phyloP scores from a whole-genome alignment of 1,140 invertebrate genomes.

The Hydropsyche tenuis region DNA sequence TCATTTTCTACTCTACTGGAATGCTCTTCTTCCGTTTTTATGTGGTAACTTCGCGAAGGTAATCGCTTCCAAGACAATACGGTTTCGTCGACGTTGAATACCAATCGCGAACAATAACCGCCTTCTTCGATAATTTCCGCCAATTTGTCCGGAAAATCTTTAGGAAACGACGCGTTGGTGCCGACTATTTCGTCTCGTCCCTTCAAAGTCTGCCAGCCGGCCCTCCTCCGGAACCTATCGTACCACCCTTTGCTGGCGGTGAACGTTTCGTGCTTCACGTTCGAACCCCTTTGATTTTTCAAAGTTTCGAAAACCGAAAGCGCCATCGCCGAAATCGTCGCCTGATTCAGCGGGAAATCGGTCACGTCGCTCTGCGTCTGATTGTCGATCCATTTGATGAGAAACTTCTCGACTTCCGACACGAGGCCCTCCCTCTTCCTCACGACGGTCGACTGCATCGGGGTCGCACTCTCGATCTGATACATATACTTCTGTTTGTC shows the following conservation, averaged over 20 bases:
- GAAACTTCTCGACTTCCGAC: background rate
- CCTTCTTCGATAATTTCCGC: conserved; percentile 52
- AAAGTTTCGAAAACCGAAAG: background rate
- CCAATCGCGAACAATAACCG: conserved; percentile 53
- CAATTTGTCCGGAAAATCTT: background rate
- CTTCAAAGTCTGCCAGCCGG: background rate
- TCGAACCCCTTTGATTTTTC: background rate
- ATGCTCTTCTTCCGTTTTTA: conserved; percentile 50
- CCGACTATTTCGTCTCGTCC: too few relatives aligned
- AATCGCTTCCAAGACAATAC: conserved; percentile 52
- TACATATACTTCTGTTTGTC: background rate
- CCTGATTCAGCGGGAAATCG: background rate
- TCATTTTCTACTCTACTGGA: conserved; percentile 55
- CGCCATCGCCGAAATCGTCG: background rate
- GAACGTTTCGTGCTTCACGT: background rate
- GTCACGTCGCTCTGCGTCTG: background rate
- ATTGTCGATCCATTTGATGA: background rate
- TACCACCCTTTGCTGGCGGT: background rate
- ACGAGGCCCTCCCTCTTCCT: background rate
- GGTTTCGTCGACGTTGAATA: conserved; percentile 55
- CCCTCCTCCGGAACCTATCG: background rate
- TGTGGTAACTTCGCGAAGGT: conserved; percentile 49
- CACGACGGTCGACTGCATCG: background rate
- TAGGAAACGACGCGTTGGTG: too few relatives aligned
- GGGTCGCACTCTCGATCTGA: background rate